A percentile compares a stretch with the other conserved stretches of the same genome.
phyloP scores from a whole-genome alignment of 2,888 invertebrate genomes.

The Cantharis rufa region DNA sequence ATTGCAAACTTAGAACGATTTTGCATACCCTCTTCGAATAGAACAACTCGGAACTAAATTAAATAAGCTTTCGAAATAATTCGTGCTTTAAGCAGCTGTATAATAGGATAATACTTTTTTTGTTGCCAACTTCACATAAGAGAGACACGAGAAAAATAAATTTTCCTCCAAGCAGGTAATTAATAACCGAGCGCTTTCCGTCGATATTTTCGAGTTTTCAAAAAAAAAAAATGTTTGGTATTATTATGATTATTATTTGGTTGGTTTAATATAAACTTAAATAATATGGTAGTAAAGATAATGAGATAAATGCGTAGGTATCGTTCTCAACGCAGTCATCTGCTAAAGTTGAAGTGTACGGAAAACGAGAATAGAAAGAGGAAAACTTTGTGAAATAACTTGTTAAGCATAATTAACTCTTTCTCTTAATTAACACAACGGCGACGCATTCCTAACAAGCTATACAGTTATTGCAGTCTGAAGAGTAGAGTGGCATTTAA shows the following conservation, averaged over 20 bases:
- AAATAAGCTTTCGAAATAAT: slow-evolving; percentile 14
- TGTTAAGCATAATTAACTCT: slow-evolving; percentile 55
- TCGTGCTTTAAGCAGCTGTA: background rate
- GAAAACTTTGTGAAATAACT: slow-evolving; percentile 52
- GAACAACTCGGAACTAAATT: slow-evolving; percentile 19
- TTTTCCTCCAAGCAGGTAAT: background rate
- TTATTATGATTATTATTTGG: background rate
- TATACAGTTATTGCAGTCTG: slow-evolving; percentile 37
- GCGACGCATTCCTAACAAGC: slow-evolving; percentile 52
- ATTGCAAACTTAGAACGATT: slow-evolving; percentile 30
- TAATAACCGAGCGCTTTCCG: background rate
- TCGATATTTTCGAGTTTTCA: background rate
- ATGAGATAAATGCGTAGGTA: slow-evolving; percentile 5
- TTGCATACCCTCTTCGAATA: slow-evolving; percentile 26
- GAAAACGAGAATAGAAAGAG: slow-evolving; percentile 37
- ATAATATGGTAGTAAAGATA: background rate
- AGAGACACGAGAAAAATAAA: background rate
- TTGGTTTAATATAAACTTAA: background rate
- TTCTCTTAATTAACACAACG: slow-evolving; percentile 55
- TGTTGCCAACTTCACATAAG: background rate
- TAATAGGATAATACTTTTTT: background rate
- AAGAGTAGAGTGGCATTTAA: slow-evolving; percentile 29
- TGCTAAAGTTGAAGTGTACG: slow-evolving; percentile 23
- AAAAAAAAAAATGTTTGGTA: too few species aligned
- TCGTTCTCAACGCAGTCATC: slow-evolving; percentile 15